Evolutionary conservation across 2,797 vertebrate genomes (phyloP), one percentile per base, ranked within the genome.

Genomic region (Paramormyrops hopkinsi): DNA sequence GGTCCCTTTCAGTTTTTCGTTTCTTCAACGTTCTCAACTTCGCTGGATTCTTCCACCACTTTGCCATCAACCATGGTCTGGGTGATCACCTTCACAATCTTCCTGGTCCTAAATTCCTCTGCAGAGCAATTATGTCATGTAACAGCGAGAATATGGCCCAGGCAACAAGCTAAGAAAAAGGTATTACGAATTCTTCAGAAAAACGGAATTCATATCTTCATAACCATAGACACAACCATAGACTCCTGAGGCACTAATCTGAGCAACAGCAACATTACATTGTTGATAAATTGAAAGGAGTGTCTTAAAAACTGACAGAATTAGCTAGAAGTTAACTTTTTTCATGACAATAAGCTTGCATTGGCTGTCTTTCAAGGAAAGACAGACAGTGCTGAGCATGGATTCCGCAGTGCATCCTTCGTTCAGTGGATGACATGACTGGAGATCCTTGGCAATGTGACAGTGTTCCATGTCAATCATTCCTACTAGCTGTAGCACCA

Each of bases 31-130:
- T 97, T 95, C 92, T 97, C 96, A 92, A 97, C 95, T 91, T 97
- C 96, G 5, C 96, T 97, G 84, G 95, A 96, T 93, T 97, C 96
- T 4, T 96, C 94, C 4, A 97, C 95, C 92, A 97, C 95, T 90
- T 97, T 96, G 17, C 96, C 96, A 29, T 97, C 96, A 87, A 97
- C 92, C 95, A 97, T 95, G 2, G 96, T 97, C 93, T 97, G 96
- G 25, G 96, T 97, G 89, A 97, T 96, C 0, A 96, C 96, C 93
- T 97, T 97, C 12, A 97, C 96, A 48, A 97, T 97, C 94, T 97
- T 97, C 93, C 96, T 95, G 89, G 96, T 97, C 86, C 95, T 94
- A 0, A 97, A 93, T 1, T 95, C 95, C 91, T 95, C 96, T 96
- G 86, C 56, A 65, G 50, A n/a, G 54, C 19, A 56, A 56, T 69